Evolutionary conservation across 2,113 vertebrate species (phyloP), one percentile per base, ranked within the genome.

Genomic region (Myrmecophaga tridactyla): DNA sequence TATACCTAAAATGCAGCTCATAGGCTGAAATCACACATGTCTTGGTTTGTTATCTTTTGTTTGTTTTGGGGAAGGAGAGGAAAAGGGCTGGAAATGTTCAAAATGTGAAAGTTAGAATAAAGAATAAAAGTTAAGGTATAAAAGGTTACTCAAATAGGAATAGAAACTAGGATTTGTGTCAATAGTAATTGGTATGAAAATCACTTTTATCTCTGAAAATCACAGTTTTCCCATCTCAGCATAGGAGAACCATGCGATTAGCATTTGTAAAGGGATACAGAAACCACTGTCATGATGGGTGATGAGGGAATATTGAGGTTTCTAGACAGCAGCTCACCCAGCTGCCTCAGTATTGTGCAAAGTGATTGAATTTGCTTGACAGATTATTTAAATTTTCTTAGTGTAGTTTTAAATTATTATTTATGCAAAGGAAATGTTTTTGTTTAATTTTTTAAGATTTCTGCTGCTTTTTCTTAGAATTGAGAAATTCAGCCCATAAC

Each of bases 101-200:
- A 72, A 69, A 92, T 56, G 60, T 85, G 14, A 65, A 56, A 77
- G 21, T 83, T 41, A 69, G 56, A 82, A 77, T 73, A 53, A 39
- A 94, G 85, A 84, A 20, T 87, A 62, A 89, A 73, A 89, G 89
- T 93, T 83, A 51, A 65, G 46, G 65, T 83, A 89, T 69, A 31
- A n/a, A 87, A 85, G 12, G 2, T 67, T 78, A 41, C 46, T 67
- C 78, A 72, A 58, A 85, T 75, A 91, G 78, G 41, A 94, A 65
- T 87, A 56, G 72, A 82, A 96, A 77, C 17, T 15, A 69, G 56
- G 21, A 4, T 46, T 73, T 67, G 4, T 83, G 73, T 65, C 67
- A 1, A 0, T 62, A 73, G 4, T 80, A 72, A 1, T 73, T 5
- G 20, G 5, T 63, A 41, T 39, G 69, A 69, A 34, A 36, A 69